phyloP scores from a whole-genome alignment of 1,140 invertebrate species.

The Pseudomyrmex flavicornis region DNA sequence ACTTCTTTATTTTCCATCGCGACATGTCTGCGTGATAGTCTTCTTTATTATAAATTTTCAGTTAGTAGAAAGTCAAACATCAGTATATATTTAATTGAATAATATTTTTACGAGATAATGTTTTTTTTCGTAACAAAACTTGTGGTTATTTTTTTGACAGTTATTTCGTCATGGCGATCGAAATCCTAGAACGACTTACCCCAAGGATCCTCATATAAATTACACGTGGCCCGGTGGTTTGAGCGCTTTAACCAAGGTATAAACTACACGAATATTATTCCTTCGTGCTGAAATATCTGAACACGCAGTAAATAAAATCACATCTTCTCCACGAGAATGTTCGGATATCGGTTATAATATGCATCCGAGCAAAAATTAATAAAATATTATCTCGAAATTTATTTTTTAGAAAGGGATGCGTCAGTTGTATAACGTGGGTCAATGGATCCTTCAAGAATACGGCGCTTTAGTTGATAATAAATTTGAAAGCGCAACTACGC shows the following conservation, averaged over 20 bases:
- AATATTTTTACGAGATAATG: not conserved
- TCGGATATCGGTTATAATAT: not conserved
- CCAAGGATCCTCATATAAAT: slow-evolving; percentile 89
- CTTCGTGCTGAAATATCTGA: not conserved
- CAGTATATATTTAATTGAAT: no score
- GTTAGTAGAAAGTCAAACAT: no score
- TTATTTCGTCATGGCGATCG: slow-evolving; percentile 92
- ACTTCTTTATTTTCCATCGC: no score
- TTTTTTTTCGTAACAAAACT: not conserved
- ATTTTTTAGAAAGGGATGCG: slow-evolving; percentile 90
- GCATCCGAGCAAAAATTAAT: slow-evolving; percentile 31
- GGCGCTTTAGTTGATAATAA: slow-evolving; percentile 87
- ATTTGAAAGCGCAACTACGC: slow-evolving; percentile 87
- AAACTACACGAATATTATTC: not conserved
- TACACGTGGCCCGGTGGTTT: slow-evolving; percentile 89
- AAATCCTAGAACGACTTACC: slow-evolving; percentile 88
- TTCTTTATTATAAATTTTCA: no score
- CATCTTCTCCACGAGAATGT: not conserved
- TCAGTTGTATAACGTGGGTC: slow-evolving; percentile 91
- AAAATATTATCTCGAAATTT: slow-evolving; percentile 29
- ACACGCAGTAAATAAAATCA: slow-evolving; percentile 18
- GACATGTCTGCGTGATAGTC: no score
- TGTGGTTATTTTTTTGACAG: slow-evolving; percentile 78
- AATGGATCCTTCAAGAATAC: slow-evolving; percentile 90
- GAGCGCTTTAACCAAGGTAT: slow-evolving; percentile 90